Base-by-base conservation (phyloP, 2,113 vertebrate genomes). In the Oncorhynchus clarkii region DNA sequence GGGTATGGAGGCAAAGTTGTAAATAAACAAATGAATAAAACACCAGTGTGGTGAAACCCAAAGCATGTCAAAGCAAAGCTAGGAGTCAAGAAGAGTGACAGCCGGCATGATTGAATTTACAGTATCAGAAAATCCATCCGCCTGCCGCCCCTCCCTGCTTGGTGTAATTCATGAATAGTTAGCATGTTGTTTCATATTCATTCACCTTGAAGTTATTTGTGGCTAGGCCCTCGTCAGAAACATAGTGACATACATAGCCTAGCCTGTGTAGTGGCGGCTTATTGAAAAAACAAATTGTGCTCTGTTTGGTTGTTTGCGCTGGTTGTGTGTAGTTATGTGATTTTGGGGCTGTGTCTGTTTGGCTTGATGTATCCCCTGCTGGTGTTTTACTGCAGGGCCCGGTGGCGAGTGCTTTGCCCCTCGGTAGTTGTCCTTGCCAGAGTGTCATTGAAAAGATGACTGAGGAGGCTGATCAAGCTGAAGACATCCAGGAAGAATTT, bases 381-480 rank as follows among this genome's bases (percentile, higher is more conserved):
- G 87, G 85, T 84, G 81, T 80, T 89, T 83, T 84, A 79, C 89
- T 89, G 79, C 90, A 94, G 93, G 89, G 84, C 83, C 83, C 78
- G 81, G 80, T 86, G 82, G 87, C 84, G 72, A 78, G 80, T 72
- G 84, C 78, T 83, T 74, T 88, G 88, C 87, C 90, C 89, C 85
- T 78, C 82, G 78, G 85, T 89, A 67, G 79, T 88, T 94, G 93
- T 92, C 92, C 92, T 92, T 94, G 93, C 92, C 92, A 84, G 83
- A 91, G 31, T 45, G 81, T 87, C 91, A 90, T 90, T 87, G 91
- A 94, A 88, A 87, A 88, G 87, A 90, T 93, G 89, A 92, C 89
- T 77, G 92, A 93, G 79, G 93, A 92, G 91, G 86, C 91, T 92
- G 93, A 93, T 93, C 86, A 88, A 89, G 82, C 88, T 67, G 76